Base-by-base conservation (phyloP, 2,797 vertebrate species). In the Micromesistius poutassou region DNA sequence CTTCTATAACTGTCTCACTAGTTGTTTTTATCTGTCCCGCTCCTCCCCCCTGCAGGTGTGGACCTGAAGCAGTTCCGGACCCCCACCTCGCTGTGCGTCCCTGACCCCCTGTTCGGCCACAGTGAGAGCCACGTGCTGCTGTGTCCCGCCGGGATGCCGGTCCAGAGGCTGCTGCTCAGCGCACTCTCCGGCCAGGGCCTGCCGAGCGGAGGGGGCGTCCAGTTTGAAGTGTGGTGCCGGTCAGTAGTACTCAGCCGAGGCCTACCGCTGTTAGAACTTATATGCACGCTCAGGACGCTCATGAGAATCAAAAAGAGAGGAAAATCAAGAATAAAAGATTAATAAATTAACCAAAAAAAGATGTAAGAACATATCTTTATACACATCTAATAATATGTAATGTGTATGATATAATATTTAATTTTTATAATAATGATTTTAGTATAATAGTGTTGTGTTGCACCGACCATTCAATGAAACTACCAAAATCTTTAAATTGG, bases 201-300 rank as follows among this genome's bases (percentile, higher is more conserved):
- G 0, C 79, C 87, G 33, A 90, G 89, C 70, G 94, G 93, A 77
- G 95, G 95, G 55, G 97, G 97, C 72, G 88, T 99, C 82, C 95
- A 95, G 68, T 99, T 99, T 91, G 97, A 99, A 92, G 93, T 99
- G 78, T 99, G 98, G 98, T 99, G 96, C 96, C 97, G 98, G 98
- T 98, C 81, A 84, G 90, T 88, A 84, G 90, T 88, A 25, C 16
- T 68, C 13, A 3, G 36, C 9, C 7, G 5, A 42, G 10, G 12
- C 40, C 40, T 42, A 14, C 40, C 12, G 12, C 40, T 12, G 40
- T 16, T 14, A 16, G 2, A 2, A 42, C 14, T 42, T 16, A 16
- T 4, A 1, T 42, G 40, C 40, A 16, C 14, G 2, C 0, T 6
- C 62, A 68, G 62, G n/a, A 68, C 62, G 5, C 7, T 28, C 9